Evolutionary conservation across 2,888 invertebrate species (phyloP).

Genomic region (Entomobrya proxima): DNA sequence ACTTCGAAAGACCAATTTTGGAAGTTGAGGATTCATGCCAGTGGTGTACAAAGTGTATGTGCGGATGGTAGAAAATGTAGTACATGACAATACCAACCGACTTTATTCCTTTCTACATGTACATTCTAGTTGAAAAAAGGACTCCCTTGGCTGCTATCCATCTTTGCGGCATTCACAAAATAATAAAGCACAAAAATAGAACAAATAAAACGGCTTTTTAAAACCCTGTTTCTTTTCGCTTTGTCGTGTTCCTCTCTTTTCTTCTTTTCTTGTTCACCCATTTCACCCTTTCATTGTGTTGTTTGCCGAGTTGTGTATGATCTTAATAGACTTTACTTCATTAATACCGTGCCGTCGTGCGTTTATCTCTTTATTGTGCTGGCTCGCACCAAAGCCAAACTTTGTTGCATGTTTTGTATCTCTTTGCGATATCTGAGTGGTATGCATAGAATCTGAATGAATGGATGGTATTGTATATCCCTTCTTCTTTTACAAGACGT

Average conservation of each 20-base stretch:
- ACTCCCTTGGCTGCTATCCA: slow-evolving; percentile 59
- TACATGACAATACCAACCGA: not conserved
- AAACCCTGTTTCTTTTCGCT: slow-evolving; percentile 31
- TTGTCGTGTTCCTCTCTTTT: not conserved
- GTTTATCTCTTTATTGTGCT: not conserved
- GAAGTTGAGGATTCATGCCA: not conserved
- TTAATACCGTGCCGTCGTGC: not conserved
- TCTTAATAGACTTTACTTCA: slow-evolving; percentile 44
- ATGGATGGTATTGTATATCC: not conserved
- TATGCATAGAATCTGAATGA: not conserved
- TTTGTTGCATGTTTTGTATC: not conserved
- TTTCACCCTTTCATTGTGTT: slow-evolving; percentile 58
- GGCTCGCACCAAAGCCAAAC: not conserved
- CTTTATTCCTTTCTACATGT: not conserved
- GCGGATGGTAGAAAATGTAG: not conserved
- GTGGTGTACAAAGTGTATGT: not conserved
- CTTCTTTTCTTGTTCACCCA: slow-evolving; percentile 36
- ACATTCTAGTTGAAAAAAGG: not conserved
- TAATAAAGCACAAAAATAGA: slow-evolving; percentile 3
- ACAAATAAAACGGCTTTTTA: slow-evolving; percentile 66
- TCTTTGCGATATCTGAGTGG: not conserved
- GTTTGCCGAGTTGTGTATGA: not conserved
- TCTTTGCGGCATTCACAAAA: slow-evolving; percentile 38
- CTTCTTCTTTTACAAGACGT: not conserved
- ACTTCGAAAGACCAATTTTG: no score